Evolutionary conservation across 2,797 vertebrate genomes (phyloP).

Genomic region (Harpagifer antarcticus): DNA sequence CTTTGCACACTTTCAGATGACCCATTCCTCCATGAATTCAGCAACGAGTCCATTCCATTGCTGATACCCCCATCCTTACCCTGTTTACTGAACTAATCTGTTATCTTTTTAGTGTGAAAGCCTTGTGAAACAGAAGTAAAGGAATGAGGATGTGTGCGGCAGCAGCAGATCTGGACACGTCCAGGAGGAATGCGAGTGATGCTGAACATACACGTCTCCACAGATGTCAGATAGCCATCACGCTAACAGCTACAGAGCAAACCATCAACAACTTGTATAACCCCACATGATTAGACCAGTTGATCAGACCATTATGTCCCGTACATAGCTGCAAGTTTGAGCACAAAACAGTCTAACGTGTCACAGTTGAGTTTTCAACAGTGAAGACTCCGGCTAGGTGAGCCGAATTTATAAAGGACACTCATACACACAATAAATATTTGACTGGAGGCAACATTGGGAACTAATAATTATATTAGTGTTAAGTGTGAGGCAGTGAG

Average conservation of each 20-base stretch:
- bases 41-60: not conserved
- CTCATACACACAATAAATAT: slow-evolving; percentile 30
- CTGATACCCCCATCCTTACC: not conserved
- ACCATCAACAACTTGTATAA: not conserved
- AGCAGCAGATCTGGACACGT: slow-evolving; percentile 68
- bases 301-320: not conserved
- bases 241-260: slow-evolving; percentile 5
- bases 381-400: no score
- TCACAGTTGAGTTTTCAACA: not conserved
- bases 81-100: slow-evolving; percentile 2
- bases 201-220: slow-evolving; percentile 39
- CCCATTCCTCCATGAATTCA: not conserved
- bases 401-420: not conserved
- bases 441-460: slow-evolving; percentile 21
- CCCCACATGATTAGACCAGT: not conserved
- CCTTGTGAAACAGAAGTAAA: not conserved
- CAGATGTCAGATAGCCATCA: slow-evolving; percentile 44
- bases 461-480: slow-evolving; percentile 59
- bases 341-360: not conserved
- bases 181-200: slow-evolving; percentile 61
- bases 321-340: not conserved
- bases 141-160: slow-evolving; percentile 1
- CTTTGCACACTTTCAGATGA: no score
- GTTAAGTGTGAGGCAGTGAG: slow-evolving; percentile 16
- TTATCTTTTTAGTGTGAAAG: not conserved